Percentiles rank a stretch among this genome's conserved stretches.
These are phyloP conservation scores for Dendrocincla tyrannina DNA, from an alignment of 2,797 vertebrate species.

Conservation along the genomic window DNA sequence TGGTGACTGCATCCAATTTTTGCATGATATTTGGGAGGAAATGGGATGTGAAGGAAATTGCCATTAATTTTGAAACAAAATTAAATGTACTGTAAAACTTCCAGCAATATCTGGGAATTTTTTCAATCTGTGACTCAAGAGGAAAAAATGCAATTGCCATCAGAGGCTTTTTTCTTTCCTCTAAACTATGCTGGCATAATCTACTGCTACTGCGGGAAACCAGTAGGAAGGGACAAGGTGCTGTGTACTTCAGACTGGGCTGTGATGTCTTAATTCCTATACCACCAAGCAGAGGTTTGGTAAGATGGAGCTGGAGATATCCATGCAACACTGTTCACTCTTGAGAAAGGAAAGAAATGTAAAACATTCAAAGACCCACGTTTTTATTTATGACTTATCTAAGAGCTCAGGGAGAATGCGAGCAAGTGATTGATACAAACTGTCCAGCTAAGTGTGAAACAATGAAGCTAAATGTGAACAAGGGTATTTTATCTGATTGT, in stretches of 20 bases:
- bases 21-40: background rate
- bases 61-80: background rate
- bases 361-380: background rate
- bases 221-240: background rate
- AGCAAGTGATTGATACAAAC: background rate
- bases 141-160: background rate
- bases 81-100: background rate
- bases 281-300: background rate
- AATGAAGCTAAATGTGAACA: background rate
- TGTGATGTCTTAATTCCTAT: background rate
- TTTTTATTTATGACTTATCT: background rate
- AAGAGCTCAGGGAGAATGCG: background rate
- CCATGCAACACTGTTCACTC: background rate
- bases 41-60: background rate
- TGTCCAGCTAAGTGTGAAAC: background rate
- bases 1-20: background rate
- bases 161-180: background rate
- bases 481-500: constrained; percentile 17
- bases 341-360: background rate
- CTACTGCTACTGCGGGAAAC: background rate
- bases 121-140: background rate
- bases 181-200: rapidly evolving
- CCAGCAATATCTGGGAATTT: background rate
- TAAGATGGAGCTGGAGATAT: background rate
- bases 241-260: background rate